Evolutionary conservation across 2,888 invertebrate species (phyloP), one percentile per base, ranked within the genome.

Genomic region (Orthosia incerta): DNA sequence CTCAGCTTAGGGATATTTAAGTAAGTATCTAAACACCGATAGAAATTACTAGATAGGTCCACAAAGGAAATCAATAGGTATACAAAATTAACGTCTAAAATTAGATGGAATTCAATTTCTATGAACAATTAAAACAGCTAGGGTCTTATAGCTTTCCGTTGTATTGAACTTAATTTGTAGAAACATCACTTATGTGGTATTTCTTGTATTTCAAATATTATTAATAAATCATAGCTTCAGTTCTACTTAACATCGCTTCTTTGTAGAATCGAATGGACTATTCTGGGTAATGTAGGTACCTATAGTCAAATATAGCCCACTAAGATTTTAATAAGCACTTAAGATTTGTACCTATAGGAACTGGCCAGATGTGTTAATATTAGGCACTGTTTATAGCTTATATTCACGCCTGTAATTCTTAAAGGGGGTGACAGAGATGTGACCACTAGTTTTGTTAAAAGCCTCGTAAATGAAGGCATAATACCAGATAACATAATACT

Each of bases 251-350:
- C 20, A 1, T 11, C 0, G 1, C 12, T 48, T 23, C 48, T 48
- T 69, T 13, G 23, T 50, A 13, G 9, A 15, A 48, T 50, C 15
- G 12, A 26, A 15, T 31, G 4, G 11, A 4, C 66, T 59, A 46
- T 76, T 76, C 45, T 16, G 13, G n/a, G 45, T 20, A 65, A 11
- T 0, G n/a, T 0, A 48, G 1, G 9, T 39, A 39, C 7, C 7
- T 50, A 55, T 56, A 15, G 16, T 51, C 46, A n/a, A 57, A 20
- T 75, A 50, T 56, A 45, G 18, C 11, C 16, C 11, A 46, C 4
- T 5, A 20, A n/a, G n/a, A 23, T 48, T 74, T 46, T 53, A 57
- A 76, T 46, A 31, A 76, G 20, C 4, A 45, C 18, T 31, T 11
- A 23, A 16, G 1, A 16, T 62, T 65, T 1, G 3, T 51, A 45